phyloP scores from a whole-genome alignment of 2,797 vertebrate genomes.

The Ammospiza maritima region DNA sequence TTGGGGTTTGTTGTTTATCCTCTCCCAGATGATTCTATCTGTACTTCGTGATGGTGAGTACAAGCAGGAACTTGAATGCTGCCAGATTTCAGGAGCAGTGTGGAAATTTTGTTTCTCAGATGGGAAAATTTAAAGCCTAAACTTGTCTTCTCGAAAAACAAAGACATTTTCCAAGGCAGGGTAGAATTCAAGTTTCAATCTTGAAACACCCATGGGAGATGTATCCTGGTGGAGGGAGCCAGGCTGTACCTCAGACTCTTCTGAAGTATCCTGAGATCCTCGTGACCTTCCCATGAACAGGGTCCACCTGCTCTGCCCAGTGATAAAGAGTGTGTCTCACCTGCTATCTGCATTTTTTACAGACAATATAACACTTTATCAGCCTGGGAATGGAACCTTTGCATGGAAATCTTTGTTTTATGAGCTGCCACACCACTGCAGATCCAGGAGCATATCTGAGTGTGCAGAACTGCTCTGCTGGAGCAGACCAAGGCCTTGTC shows the following conservation, averaged over 20 bases:
- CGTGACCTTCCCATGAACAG: rapidly evolving
- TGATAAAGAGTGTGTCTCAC: not conserved
- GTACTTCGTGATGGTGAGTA: rapidly evolving
- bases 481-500: not conserved
- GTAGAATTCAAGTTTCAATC: not conserved
- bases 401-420: not conserved
- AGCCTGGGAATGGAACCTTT: not conserved
- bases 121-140: not conserved
- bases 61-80: not conserved
- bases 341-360: not conserved
- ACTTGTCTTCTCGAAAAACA: not conserved
- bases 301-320: not conserved
- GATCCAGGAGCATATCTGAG: not conserved
- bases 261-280: not conserved
- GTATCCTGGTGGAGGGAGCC: not conserved
- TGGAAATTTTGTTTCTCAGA: not conserved
- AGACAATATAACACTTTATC: not conserved
- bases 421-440: not conserved
- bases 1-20: not conserved
- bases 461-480: not conserved
- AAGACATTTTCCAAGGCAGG: not conserved
- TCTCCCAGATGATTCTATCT: not conserved
- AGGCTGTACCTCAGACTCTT: not conserved
- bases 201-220: not conserved
- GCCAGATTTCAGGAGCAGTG: not conserved